Percentiles rank a stretch among this genome's conserved stretches.
Conservation (phyloP, 2,888 invertebrate species). For the Mimumesa dahlbomi region DNA sequence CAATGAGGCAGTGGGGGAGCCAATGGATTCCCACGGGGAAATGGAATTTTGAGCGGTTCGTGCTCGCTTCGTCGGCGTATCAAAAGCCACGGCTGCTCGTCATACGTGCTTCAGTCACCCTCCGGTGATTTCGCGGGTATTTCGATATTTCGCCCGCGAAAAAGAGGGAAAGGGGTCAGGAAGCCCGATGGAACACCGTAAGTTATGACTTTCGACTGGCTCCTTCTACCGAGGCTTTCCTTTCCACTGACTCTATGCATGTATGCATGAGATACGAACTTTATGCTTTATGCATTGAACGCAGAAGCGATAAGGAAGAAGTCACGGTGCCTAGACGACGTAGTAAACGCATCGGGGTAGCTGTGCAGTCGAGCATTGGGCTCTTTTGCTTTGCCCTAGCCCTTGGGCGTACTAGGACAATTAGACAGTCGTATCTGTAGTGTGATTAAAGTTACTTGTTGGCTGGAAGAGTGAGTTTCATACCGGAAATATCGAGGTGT, state of each 20-base stretch:
- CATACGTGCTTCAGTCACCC: constrained; percentile 75
- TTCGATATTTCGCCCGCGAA: constrained; percentile 57
- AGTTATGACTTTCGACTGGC: constrained; percentile 74
- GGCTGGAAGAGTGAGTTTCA: no score
- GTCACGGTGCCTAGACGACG: constrained; percentile 36
- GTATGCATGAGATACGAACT: constrained; percentile 80
- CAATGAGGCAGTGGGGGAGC: constrained; percentile 50
- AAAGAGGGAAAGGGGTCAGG: constrained; percentile 10
- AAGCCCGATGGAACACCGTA: constrained; percentile 62
- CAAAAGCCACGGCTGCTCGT: constrained; percentile 64
- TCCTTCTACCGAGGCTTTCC: constrained; percentile 29
- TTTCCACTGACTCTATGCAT: constrained; percentile 70
- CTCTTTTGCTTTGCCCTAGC: no score
- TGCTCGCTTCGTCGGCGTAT: constrained; percentile 47
- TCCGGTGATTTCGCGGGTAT: constrained; percentile 70
- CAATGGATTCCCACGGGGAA: constrained; percentile 65
- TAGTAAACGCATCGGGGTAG: no score
- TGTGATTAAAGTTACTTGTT: no score
- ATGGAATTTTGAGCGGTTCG: constrained; percentile 68
- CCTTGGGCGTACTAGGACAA: no score
- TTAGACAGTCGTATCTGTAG: no score
- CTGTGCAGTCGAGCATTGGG: no score
- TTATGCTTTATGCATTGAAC: constrained; percentile 79
- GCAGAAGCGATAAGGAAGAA: constrained; percentile 77
- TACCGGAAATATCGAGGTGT: no score